Evolutionary conservation across 2,797 vertebrate genomes (phyloP), one percentile per base, ranked within the genome.

Genomic region (Rhinella marina): DNA sequence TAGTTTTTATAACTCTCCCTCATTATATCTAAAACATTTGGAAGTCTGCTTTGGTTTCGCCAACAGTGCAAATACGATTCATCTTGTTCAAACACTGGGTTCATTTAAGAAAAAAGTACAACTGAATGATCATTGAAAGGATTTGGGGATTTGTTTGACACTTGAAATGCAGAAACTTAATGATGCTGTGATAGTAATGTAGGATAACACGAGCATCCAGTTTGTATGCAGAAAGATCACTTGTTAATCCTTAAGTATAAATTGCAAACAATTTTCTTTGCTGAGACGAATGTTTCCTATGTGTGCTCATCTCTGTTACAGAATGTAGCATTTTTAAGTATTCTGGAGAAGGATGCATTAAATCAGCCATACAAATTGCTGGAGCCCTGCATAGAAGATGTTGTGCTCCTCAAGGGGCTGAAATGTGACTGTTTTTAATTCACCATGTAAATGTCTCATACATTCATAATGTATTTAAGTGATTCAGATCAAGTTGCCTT

Each of bases 401-500:
- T 11, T 50, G n/a, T 48, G 5, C 21, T n/a, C 57, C 77, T n/a
- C 57, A 64, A 61, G 72, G 56, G 29, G 52, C 54, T 19, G 56
- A 32, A 57, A 76, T 61, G 23, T 41, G 56, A 59, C 83, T 77
- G 32, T n/a, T 76, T 85, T 57, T 64, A 76, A 57, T 77, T 77
- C 25, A 21, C 48, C 72, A 85, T 85, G 83, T 64, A 85, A 85
- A 76, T 64, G 72, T 85, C 57, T 50, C 19, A 52, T 41, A 48
- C 59, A 59, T 75, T 76, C 56, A 50, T 61, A 32, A 77, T 62
- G 32, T 76, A 75, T 57, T 61, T 59, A 84, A 62, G 83, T 32
- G 61, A 56, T 52, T 61, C 21, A 41, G 82, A 76, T 62, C 32
- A 64, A 62, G 56, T 62, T 85, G 23, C 68, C 29, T 76, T 57